Evolutionary conservation across 2,888 invertebrate genomes (phyloP).

Genomic region (Mythimna pallens): DNA sequence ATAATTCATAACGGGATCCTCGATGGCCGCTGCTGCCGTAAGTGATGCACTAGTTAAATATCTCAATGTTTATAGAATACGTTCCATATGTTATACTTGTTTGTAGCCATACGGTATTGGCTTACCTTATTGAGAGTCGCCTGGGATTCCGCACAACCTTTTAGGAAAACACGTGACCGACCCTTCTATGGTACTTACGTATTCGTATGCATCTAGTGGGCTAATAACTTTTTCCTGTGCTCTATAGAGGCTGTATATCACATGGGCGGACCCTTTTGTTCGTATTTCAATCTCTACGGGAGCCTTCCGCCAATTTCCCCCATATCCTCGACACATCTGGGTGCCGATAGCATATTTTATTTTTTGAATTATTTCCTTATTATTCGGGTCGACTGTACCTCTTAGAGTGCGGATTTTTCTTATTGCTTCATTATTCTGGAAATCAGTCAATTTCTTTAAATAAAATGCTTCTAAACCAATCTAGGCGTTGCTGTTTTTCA

Average conservation of each 20-base stretch:
- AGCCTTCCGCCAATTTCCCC: slow-evolving; percentile 53
- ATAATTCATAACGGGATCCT: slow-evolving; percentile 21
- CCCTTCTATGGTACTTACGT: slow-evolving; percentile 4
- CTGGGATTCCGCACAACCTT: slow-evolving; percentile 38
- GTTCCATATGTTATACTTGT: slow-evolving; percentile 39
- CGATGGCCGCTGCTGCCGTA: slow-evolving; percentile 15
- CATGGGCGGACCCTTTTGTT: slow-evolving; percentile 42
- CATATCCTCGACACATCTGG: slow-evolving; percentile 58
- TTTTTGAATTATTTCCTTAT: slow-evolving; percentile 58
- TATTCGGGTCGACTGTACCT: slow-evolving; percentile 35
- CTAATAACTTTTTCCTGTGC: slow-evolving; percentile 48
- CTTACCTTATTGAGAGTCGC: slow-evolving; percentile 29
- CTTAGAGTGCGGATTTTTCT: slow-evolving; percentile 17
- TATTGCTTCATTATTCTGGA: slow-evolving; percentile 31
- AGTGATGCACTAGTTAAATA: slow-evolving; percentile 28
- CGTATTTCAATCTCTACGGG: slow-evolving; percentile 57
- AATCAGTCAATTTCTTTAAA: slow-evolving; percentile 26
- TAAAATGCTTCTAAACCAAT: slow-evolving; percentile 9
- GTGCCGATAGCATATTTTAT: slow-evolving; percentile 51
- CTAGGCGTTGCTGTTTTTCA: neutral
- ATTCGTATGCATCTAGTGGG: slow-evolving; percentile 24
- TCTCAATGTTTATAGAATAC: slow-evolving; percentile 21
- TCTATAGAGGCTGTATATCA: slow-evolving; percentile 39
- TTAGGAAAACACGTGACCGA: slow-evolving; percentile 50
- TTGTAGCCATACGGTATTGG: slow-evolving; percentile 37